phyloP scores from a whole-genome alignment of 1,140 invertebrate genomes.

The Drosophila guanche region DNA sequence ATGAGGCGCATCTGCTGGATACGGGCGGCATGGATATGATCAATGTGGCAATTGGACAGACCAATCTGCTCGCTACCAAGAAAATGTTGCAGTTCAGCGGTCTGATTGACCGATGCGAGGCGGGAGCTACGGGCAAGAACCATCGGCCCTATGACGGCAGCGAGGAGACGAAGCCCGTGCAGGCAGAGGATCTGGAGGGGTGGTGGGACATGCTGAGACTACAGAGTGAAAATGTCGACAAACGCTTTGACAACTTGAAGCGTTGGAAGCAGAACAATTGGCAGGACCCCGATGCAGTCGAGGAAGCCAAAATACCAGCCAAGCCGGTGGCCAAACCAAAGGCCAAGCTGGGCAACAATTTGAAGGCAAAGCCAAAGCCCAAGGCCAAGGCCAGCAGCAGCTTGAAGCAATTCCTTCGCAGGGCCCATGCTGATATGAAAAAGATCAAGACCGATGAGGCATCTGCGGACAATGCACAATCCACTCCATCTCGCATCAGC shows the following conservation, averaged over 20 bases:
- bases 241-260: slow-evolving; percentile 85
- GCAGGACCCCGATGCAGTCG: slow-evolving; percentile 83
- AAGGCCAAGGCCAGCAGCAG: slow-evolving; percentile 53
- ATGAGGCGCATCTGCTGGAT: slow-evolving; percentile 45
- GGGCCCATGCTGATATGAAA: slow-evolving; percentile 60
- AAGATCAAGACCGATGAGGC: slow-evolving; percentile 30
- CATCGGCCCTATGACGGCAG: slow-evolving; percentile 73
- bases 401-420: slow-evolving; percentile 63
- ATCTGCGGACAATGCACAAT: background rate
- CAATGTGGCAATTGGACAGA: slow-evolving; percentile 88
- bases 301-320: slow-evolving; percentile 1
- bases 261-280: slow-evolving; percentile 84
- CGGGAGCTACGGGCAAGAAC: slow-evolving; percentile 54
- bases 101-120: slow-evolving; percentile 87
- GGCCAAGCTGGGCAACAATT: slow-evolving; percentile 32
- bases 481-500: slow-evolving; percentile 5
- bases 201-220: slow-evolving; percentile 91
- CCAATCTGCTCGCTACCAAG: slow-evolving; percentile 87
- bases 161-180: slow-evolving; percentile 85
- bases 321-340: slow-evolving; percentile 25
- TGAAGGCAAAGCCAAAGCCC: slow-evolving; percentile 32
- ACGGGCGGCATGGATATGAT: slow-evolving; percentile 85
- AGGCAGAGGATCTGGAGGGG: slow-evolving; percentile 88
- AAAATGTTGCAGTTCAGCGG: slow-evolving; percentile 88
- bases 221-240: slow-evolving; percentile 85